These are phyloP conservation scores for Tortricodes alternella DNA, from an alignment of 2,888 invertebrate species.

Conservation along the genomic window DNA sequence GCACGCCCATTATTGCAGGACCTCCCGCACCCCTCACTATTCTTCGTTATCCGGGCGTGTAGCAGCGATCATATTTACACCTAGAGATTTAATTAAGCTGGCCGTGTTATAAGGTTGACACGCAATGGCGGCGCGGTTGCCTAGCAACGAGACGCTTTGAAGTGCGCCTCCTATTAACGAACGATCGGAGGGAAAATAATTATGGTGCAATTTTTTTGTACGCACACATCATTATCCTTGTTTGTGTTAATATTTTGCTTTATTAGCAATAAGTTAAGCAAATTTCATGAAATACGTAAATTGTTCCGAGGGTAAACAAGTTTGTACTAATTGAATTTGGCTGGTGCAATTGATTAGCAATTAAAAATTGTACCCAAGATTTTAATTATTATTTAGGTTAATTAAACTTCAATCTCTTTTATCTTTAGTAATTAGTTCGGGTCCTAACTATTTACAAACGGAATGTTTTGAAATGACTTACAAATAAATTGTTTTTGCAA, in stretches of 20 bases:
- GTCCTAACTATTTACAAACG: too few species aligned
- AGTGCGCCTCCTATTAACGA: slow-evolving; percentile 40
- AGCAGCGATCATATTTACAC: slow-evolving; percentile 35
- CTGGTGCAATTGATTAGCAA: background rate
- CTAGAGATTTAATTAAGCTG: slow-evolving; percentile 52
- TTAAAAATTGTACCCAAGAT: background rate
- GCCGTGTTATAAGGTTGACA: slow-evolving; percentile 46
- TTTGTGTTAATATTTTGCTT: slow-evolving; percentile 3
- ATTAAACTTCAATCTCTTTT: too few species aligned
- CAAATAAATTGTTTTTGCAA: too few species aligned
- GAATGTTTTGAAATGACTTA: too few species aligned
- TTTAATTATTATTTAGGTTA: background rate
- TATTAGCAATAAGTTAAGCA: background rate
- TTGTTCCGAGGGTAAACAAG: background rate
- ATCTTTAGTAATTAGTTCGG: too few species aligned
- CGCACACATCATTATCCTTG: slow-evolving; percentile 8
- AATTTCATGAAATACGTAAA: background rate
- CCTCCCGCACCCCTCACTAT: background rate
- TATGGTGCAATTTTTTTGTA: slow-evolving; percentile 12
- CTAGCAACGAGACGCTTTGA: slow-evolving; percentile 55
- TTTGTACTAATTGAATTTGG: background rate
- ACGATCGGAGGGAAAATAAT: slow-evolving; percentile 36
- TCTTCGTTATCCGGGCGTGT: background rate
- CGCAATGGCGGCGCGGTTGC: slow-evolving; percentile 41
- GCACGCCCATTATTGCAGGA: slow-evolving; percentile 7